Evolutionary conservation across 2,888 invertebrate genomes (phyloP).

Genomic region (Agonopterix arenella): DNA sequence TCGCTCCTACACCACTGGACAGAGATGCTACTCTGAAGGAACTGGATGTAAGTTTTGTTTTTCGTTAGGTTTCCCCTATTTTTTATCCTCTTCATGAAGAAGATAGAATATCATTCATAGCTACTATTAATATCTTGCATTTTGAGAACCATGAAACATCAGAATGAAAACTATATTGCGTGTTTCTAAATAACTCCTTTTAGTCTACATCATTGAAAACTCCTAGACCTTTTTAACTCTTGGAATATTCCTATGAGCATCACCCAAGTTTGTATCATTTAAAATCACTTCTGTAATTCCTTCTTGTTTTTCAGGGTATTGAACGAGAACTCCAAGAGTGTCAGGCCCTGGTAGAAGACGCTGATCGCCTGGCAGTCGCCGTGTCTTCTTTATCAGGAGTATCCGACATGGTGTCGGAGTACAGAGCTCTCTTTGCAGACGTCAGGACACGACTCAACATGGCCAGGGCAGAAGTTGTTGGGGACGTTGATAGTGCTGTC

Average conservation of each 20-base stretch:
- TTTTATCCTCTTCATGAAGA: too few relatives aligned
- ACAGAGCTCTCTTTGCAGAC: conserved; percentile 53
- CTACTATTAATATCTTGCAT: too few relatives aligned
- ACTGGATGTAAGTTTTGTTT: conserved; percentile 56
- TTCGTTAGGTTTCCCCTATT: too few relatives aligned
- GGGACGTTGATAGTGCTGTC: conserved; percentile 59
- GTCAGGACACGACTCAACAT: conserved; percentile 46
- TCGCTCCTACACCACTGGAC: conserved; percentile 67
- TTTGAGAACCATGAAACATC: too few relatives aligned
- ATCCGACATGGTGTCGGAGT: conserved; percentile 55
- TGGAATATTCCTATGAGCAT: too few relatives aligned
- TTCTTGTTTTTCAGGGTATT: conserved; percentile 34
- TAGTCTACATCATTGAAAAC: neutral
- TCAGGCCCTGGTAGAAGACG: conserved; percentile 47
- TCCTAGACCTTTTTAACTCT: neutral
- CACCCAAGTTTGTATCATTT: too few relatives aligned
- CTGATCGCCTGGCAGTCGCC: conserved; percentile 46
- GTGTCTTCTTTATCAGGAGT: conserved; percentile 40
- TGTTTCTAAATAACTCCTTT: too few relatives aligned
- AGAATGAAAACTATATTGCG: too few relatives aligned
- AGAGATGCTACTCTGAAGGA: conserved; percentile 56
- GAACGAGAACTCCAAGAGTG: conserved; percentile 57
- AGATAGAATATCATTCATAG: too few relatives aligned
- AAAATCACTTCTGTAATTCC: neutral
- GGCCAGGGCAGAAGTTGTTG: conserved; percentile 52